Base-by-base conservation (phyloP, 2,888 invertebrate species). In the Horisme vitalbata region DNA sequence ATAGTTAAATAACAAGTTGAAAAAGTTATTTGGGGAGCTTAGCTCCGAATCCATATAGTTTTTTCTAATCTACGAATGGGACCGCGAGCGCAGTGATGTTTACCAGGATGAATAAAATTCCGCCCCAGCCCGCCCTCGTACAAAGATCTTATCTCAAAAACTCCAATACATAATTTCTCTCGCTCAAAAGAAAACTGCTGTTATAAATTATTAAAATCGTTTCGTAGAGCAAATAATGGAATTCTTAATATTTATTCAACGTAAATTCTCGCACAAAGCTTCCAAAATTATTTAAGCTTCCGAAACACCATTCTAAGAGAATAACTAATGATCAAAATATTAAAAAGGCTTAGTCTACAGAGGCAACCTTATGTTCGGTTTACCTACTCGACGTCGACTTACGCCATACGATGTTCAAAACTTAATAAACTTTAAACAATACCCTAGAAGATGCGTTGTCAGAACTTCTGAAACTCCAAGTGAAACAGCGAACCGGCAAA, bases 351-450 rank as follows among this genome's bases (percentile, higher is more conserved):
- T 52, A 52, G 44, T 55, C 33, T 59, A 55, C 55, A 45, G 38
- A 61, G 63, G 65, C 61, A n/a, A 66, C 59, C 69, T 63, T 57
- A 57, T 55, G 61, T 65, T 71, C 65, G 63, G 65, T 80, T 80
- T 80, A 78, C 68, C 62, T 66, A 77, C 72, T 68, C 62, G 59
- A 74, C 71, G 78, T 75, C 78, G 75, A 77, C 84, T 81, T 76
- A 81, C 75, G 77, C 79, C 79, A 74, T 75, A 72, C 79, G 60
- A 79, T 80, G 82, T 84, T 83, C 74, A 53, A 72, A 84, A 86
- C 83, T 85, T 83, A 80, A 81, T 83, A 81, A 86, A 87, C 81
- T 87, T 85, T 79, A 81, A 84, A 87, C 83, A 87, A 83, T 82
- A 80, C 76, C 68, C 70, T 65, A 64, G 78, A 79, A 82, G 82